Evolutionary conservation across 2,888 invertebrate species (phyloP).

Genomic region (Ditylenchus weischeri): DNA sequence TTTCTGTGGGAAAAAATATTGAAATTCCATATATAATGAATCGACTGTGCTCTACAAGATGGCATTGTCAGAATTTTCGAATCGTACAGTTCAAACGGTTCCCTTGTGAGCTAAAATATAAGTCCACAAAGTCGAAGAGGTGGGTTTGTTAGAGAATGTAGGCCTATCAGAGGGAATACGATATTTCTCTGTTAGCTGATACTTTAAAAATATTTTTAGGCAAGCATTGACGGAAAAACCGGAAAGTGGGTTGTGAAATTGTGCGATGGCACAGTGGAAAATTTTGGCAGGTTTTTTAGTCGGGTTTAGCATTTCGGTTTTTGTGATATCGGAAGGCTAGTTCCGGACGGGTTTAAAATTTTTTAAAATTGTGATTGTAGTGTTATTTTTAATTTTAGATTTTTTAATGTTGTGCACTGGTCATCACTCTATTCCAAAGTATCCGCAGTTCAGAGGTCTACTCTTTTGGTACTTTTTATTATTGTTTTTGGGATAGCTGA

Average conservation of each 20-base stretch:
- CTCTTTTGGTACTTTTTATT: neutral
- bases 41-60: too few species aligned
- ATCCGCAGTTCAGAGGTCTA: constrained; percentile 58
- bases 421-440: constrained; percentile 62
- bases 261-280: constrained; percentile 42
- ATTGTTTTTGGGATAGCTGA: neutral
- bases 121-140: too few species aligned
- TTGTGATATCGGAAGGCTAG: too few species aligned
- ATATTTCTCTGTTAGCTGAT: too few species aligned
- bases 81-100: too few species aligned
- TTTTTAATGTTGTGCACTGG: constrained; percentile 64
- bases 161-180: too few species aligned
- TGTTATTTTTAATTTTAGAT: constrained; percentile 56
- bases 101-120: too few species aligned
- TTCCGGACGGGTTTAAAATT: neutral
- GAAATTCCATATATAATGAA: too few species aligned
- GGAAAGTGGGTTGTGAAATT: constrained; percentile 41
- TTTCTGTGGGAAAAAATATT: too few species aligned
- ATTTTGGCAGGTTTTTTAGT: constrained; percentile 2
- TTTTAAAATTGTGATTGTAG: neutral
- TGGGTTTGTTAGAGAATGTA: too few species aligned
- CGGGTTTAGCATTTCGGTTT: neutral
- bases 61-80: too few species aligned
- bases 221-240: constrained; percentile 31
- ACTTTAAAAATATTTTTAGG: constrained; percentile 9